A percentile compares a stretch with the other conserved stretches of the same genome.
These are phyloP conservation scores for Dasyornis broadbenti DNA, from an alignment of 2,113 vertebrate genomes.

Conservation along the genomic window DNA sequence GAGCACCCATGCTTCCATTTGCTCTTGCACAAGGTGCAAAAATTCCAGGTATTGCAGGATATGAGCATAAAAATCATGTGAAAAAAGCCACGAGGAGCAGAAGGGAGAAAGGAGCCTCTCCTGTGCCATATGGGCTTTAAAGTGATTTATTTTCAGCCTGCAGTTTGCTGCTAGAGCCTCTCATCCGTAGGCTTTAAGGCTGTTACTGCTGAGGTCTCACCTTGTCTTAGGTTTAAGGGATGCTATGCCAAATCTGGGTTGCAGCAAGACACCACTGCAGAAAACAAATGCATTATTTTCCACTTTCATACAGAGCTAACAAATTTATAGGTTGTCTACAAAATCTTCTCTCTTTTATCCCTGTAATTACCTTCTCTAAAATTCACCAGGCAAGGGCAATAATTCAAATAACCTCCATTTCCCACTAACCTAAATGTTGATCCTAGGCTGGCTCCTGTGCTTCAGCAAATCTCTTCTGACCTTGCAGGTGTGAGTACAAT, in stretches of 20 bases:
- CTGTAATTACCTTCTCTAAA: background rate
- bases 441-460: background rate
- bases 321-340: background rate
- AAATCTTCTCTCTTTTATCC: background rate
- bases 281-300: background rate
- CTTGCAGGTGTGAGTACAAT: background rate
- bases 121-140: background rate
- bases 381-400: background rate
- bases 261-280: background rate
- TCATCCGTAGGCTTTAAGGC: background rate
- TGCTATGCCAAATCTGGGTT: background rate
- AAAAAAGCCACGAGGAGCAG: background rate
- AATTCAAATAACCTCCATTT: background rate
- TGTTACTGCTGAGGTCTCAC: background rate
- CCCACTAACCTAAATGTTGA: background rate
- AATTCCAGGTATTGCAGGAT: background rate
- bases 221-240: background rate
- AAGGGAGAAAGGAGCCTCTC: background rate
- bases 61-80: background rate
- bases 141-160: background rate
- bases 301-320: background rate
- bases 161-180: background rate
- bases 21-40: background rate
- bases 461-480: background rate
- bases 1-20: accelerated